Conservation (phyloP, 2,888 invertebrate genomes). For the Cremastinae sp. region DNA sequence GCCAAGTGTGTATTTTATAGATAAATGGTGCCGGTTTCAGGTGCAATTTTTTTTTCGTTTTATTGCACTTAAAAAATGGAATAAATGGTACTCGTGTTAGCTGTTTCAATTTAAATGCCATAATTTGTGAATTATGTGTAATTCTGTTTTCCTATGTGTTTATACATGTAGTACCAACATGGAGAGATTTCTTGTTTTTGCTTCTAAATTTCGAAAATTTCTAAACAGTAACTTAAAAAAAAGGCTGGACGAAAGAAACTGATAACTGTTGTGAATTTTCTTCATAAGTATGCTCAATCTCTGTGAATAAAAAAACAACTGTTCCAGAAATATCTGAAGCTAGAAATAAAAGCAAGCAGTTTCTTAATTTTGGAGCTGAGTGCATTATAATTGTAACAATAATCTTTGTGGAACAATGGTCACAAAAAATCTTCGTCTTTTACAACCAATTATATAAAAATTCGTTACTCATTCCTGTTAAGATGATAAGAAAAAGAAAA, state of each 20-base stretch:
- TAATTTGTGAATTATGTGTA: constrained; percentile 43
- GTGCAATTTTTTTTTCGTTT: constrained; percentile 22
- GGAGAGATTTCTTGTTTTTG: neutral
- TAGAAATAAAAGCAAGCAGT: too few relatives aligned
- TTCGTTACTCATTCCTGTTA: too few relatives aligned
- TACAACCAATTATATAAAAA: too few relatives aligned
- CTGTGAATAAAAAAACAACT: too few relatives aligned
- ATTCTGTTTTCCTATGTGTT: constrained; percentile 12
- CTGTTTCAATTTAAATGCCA: constrained; percentile 51
- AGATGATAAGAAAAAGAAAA: too few relatives aligned
- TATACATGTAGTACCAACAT: constrained; percentile 1
- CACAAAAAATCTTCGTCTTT: too few relatives aligned
- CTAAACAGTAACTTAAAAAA: too few relatives aligned
- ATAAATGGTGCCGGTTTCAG: constrained; percentile 51
- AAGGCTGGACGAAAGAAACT: neutral
- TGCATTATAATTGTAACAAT: too few relatives aligned
- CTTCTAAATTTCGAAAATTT: neutral
- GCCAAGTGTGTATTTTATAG: constrained; percentile 48
- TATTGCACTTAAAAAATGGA: constrained; percentile 33
- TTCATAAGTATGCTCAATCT: neutral
- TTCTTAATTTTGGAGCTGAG: too few relatives aligned
- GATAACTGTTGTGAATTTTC: neutral
- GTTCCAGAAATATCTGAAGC: neutral
- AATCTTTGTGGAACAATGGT: too few relatives aligned
- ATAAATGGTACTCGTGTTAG: constrained; percentile 53